phyloP scores from a whole-genome alignment of 2,888 invertebrate species.

The Rhingia campestris region DNA sequence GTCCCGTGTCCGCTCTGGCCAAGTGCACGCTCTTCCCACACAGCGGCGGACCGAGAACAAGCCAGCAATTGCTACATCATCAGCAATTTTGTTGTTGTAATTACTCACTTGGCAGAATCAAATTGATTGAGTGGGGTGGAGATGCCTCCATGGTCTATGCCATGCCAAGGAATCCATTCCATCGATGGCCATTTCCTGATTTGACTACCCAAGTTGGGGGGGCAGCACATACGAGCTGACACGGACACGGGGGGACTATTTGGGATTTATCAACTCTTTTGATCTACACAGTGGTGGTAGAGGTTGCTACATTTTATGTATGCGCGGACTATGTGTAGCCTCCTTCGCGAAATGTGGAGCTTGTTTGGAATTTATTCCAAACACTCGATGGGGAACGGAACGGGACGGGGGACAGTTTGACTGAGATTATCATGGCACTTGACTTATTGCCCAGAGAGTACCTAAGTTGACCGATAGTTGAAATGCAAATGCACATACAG shows the following conservation, averaged over 20 bases:
- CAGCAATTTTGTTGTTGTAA: constrained; percentile 63
- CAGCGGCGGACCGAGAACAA: not conserved
- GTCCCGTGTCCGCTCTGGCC: not conserved
- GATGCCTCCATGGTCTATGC: constrained; percentile 17
- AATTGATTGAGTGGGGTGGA: constrained; percentile 68
- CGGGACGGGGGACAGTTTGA: constrained; percentile 31
- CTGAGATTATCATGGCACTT: constrained; percentile 69
- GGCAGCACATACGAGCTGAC: not conserved
- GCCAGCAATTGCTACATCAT: constrained; percentile 32
- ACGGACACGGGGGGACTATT: not conserved
- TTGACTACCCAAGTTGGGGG: constrained; percentile 28
- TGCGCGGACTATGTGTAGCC: constrained; percentile 13
- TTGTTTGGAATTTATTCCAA: constrained; percentile 41
- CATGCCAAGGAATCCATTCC: constrained; percentile 32
- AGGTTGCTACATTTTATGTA: constrained; percentile 50
- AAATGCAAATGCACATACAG: constrained; percentile 49
- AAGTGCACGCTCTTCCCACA: not conserved
- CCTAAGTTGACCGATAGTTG: constrained; percentile 57
- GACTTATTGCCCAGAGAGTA: constrained; percentile 73
- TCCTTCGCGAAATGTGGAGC: constrained; percentile 49
- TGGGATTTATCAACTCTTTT: constrained; percentile 28
- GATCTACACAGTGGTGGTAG: constrained; percentile 29
- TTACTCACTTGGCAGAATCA: constrained; percentile 61
- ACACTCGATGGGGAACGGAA: not conserved
- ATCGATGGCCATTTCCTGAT: constrained; percentile 60